Percentiles rank a stretch among this genome's conserved stretches.
These are phyloP conservation scores for Mastacembelus armatus DNA, from an alignment of 2,797 vertebrate genomes.

Conservation along the genomic window DNA sequence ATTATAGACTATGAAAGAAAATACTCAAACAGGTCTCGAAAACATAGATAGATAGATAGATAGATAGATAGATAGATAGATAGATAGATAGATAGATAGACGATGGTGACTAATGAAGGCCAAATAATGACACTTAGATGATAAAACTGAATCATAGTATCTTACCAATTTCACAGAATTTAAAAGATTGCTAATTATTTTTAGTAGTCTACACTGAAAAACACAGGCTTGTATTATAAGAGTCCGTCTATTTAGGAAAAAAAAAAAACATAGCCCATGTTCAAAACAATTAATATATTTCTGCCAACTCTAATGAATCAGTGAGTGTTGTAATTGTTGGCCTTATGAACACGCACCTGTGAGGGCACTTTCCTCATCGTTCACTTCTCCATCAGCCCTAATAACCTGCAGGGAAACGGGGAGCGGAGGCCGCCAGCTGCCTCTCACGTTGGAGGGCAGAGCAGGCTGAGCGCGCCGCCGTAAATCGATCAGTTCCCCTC, in stretches of 20 bases:
- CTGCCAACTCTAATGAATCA: neutral
- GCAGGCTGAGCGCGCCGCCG: constrained; percentile 83
- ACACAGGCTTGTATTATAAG: neutral
- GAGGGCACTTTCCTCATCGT: neutral
- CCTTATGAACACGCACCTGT: constrained; percentile 20
- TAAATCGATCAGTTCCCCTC: constrained; percentile 88
- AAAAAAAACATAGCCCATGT: neutral
- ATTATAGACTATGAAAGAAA: no score
- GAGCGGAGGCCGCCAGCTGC: constrained; percentile 21
- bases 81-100: neutral
- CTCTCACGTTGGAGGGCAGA: no score
- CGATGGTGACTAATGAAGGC: neutral
- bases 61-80: no score
- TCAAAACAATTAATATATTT: neutral
- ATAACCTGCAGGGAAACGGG: constrained; percentile 13
- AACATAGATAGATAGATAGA: no score
- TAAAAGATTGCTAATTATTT: no score
- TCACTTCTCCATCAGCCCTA: constrained; percentile 5
- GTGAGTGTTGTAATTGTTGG: neutral
- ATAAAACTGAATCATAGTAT: neutral
- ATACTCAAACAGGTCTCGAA: no score
- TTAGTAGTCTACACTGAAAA: no score
- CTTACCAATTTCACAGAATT: no score
- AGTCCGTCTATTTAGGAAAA: neutral
- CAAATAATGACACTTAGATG: neutral